Base-by-base conservation (phyloP, 2,797 vertebrate species). In the Mareca strepera region DNA sequence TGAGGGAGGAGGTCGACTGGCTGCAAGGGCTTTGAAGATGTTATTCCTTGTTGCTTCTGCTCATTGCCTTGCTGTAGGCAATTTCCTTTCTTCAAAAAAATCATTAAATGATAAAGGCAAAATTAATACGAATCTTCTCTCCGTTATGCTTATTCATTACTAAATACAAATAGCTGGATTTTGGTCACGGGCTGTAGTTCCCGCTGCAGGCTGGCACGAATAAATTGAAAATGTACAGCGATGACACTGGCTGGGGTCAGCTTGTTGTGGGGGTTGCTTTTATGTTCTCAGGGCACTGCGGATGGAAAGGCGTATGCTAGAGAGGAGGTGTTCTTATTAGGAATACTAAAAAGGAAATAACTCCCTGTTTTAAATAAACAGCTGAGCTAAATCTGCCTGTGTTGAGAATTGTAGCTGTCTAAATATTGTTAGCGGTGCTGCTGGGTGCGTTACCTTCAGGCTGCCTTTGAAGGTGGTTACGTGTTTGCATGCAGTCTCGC, bases 1-100 rank as follows among this genome's bases (percentile, higher is more conserved):
- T 11, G n/a, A 79, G 39, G 55, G 64, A 80, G 33, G 70, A 90
- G n/a, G 43, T 16, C n/a, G 35, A 62, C 28, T 48, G 21, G 17
- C 37, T 29, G 7, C 41, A 46, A 77, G 41, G 62, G 25, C 50
- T 86, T 75, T 6, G 13, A 46, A 86, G 37, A 5, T 2, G 0
- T 52, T 78, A 25, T 12, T 93, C 55, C 46, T 84, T 88, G 31
- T 44, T 82, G 67, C 75, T 93, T 52, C 73, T 86, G 16, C 50
- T 91, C 62, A 8, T 93, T 90, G 48, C 26, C 44, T 93, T 92
- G 64, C 82, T 87, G 72, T 72, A 50, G 72, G 86, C 84, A 68
- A 80, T 87, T 94, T 93, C 86, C 78, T 89, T 82, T 85, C 82
- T 82, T 80, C 31, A 85, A 92, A 93, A 80, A 74, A 92, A 37